phyloP scores from a whole-genome alignment of 2,113 vertebrate genomes.

The Orthonyx spaldingii region DNA sequence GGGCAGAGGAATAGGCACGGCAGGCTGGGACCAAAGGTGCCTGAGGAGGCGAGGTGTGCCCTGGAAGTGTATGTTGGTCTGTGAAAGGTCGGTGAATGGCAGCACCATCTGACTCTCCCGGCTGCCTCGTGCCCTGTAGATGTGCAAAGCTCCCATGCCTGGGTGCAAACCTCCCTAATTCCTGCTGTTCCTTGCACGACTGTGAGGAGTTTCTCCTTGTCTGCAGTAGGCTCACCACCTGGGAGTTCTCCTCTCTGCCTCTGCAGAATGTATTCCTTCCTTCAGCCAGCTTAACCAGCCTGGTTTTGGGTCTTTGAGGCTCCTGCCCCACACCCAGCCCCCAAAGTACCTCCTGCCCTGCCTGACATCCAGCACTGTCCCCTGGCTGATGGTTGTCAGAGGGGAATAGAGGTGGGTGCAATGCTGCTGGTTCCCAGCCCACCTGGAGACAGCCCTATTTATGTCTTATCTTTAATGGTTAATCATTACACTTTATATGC shows the following conservation, averaged over 20 bases:
- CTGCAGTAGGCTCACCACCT: neutral
- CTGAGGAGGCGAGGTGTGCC: fast-evolving
- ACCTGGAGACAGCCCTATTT: neutral
- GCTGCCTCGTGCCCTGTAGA: fast-evolving
- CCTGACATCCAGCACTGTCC: neutral
- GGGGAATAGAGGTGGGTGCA: neutral
- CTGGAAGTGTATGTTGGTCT: neutral
- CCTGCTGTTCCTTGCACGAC: fast-evolving
- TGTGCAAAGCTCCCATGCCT: neutral
- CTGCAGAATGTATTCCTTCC: neutral
- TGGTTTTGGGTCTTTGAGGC: neutral
- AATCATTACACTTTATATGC: neutral
- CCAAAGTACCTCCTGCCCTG: neutral
- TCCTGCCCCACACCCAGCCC: neutral
- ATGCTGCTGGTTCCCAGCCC: neutral
- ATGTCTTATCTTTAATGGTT: neutral
- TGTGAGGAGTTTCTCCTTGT: neutral
- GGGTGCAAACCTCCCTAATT: neutral
- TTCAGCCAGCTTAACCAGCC: neutral
- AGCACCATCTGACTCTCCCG: fast-evolving
- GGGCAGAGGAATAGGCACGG: neutral
- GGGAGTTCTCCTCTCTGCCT: neutral
- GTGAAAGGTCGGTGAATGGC: fast-evolving
- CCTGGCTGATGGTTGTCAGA: neutral
- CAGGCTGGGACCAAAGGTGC: neutral